Conservation (phyloP, 1,140 invertebrate species). For the Whitmania pigra region DNA sequence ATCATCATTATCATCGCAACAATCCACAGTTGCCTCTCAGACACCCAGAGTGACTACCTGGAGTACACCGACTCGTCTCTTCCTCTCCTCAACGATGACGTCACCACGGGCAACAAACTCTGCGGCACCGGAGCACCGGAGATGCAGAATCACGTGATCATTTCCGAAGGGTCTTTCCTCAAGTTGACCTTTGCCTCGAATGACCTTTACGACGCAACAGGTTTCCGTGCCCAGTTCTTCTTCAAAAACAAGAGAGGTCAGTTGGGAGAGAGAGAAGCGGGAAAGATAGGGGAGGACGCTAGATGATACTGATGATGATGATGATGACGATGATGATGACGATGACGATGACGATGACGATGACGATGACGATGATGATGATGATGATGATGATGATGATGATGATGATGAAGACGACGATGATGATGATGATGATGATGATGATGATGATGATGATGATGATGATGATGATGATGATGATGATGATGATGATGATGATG, state of each 20-base stretch:
- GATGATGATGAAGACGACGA: neutral
- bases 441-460: neutral
- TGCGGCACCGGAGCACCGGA: constrained; percentile 60
- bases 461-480: neutral
- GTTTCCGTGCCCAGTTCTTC: constrained; percentile 78
- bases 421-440: constrained; percentile 2
- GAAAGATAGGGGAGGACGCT: neutral
- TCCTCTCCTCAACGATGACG: constrained; percentile 53
- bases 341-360: neutral
- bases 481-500: neutral
- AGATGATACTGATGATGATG: neutral
- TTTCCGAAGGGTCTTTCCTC: constrained; percentile 81
- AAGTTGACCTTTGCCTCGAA: constrained; percentile 85
- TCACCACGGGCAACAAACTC: constrained; percentile 69
- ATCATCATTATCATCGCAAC: constrained; percentile 7
- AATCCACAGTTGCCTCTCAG: constrained; percentile 60
- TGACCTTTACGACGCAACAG: constrained; percentile 76
- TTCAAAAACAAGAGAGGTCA: constrained; percentile 43
- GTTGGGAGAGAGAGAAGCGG: neutral
- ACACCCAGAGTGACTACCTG: constrained; percentile 77
- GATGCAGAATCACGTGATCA: constrained; percentile 45
- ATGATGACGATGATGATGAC: neutral
- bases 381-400: neutral
- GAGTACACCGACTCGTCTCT: constrained; percentile 85
- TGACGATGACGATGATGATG: neutral